phyloP scores from a whole-genome alignment of 2,888 invertebrate species.

The Xestia xanthographa region DNA sequence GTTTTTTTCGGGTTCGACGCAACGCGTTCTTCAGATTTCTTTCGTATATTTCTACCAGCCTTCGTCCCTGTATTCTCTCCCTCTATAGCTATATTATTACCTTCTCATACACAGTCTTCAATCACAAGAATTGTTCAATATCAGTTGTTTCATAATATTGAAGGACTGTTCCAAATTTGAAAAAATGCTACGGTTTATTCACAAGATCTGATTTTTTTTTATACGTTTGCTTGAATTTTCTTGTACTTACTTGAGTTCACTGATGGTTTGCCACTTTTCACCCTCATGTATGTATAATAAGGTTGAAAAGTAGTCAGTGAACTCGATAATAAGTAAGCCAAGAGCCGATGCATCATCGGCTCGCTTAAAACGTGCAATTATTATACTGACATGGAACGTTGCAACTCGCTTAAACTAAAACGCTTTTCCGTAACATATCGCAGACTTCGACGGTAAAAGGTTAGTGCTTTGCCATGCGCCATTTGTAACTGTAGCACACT shows the following conservation, averaged over 20 bases:
- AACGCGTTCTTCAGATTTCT: neutral
- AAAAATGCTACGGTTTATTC: neutral
- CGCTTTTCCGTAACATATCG: conserved; percentile 32
- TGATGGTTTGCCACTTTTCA: too few species aligned
- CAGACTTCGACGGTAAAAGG: conserved; percentile 24
- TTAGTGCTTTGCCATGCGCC: conserved; percentile 16
- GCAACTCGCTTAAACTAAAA: conserved; percentile 27
- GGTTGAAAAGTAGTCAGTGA: too few species aligned
- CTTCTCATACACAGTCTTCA: neutral
- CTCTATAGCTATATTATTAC: neutral
- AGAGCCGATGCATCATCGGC: conserved; percentile 18
- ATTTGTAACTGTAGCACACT: conserved; percentile 40
- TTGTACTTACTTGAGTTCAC: neutral
- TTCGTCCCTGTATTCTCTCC: neutral
- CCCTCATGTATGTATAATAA: too few species aligned
- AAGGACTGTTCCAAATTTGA: neutral
- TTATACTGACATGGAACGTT: conserved; percentile 14
- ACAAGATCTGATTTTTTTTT: neutral
- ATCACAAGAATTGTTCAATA: neutral
- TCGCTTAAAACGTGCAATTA: conserved; percentile 37
- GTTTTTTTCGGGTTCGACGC: rapidly evolving
- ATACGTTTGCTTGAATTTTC: neutral
- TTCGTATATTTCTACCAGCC: neutral
- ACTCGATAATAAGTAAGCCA: neutral
- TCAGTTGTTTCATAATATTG: neutral